Base-by-base conservation (phyloP, 1,140 invertebrate genomes). In the Eubasilissa regina region DNA sequence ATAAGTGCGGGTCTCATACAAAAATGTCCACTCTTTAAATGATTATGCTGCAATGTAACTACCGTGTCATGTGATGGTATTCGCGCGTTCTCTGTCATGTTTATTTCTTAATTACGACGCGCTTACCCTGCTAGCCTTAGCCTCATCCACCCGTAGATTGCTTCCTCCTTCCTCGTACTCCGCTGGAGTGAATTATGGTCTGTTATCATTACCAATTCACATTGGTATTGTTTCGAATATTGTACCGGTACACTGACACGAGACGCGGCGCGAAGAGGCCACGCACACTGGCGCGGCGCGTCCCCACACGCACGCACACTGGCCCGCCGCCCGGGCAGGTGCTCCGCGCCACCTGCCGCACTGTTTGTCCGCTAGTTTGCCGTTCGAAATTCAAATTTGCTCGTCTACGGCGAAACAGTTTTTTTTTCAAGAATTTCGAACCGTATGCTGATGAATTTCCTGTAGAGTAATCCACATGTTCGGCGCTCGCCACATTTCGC, bases 331-430 rank as follows among this genome's bases (percentile, higher is more conserved):
- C 60, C 8, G 43, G 66, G 66, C 66, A 70, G 66, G 66, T 70
- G 66, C 17, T 70, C 21, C 4, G 66, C 43, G 66, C 66, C 66
- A 70, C 66, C 66, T 70, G 66, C 66, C 66, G 66, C 45, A 21
- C 8, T 35, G 60, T 64, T 64, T 64, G 60, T 58, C 60, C 60
- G 60, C 60, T 21, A 62, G 60, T 43, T 21, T 44, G 19, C 12
- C 60, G 35, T 64, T 64, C 60, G 21, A 43, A 64, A 64, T 64
- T 64, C 60, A 64, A 64, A 64, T 64, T 64, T 35, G 60, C 60
- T 35, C 25, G 25, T 35, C 25, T 35, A 35, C 25, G 25, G 25
- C 25, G 25, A 35, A 35, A 35, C 25, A 3, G 48, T 15, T 13
- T 51, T 51, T 51, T 51, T 51, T 51, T 51, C 3, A 51, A n/a